phyloP scores from a whole-genome alignment of 2,888 invertebrate species.

The Andrena bucephala region DNA sequence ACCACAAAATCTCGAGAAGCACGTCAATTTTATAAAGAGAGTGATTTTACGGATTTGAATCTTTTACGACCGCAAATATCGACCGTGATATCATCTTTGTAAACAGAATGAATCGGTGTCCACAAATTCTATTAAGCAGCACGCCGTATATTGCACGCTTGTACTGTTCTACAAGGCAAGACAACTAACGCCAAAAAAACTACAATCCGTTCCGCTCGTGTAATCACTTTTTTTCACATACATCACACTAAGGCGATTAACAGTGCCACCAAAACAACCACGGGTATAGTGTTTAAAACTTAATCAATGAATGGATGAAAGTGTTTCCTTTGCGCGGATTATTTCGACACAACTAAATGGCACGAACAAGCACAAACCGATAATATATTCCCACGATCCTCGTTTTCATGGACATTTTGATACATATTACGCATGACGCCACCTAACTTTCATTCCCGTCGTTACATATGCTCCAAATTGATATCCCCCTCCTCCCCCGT shows the following conservation, averaged over 20 bases:
- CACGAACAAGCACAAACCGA: neutral
- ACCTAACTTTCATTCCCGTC: slow-evolving; percentile 6
- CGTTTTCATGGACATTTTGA: slow-evolving; percentile 32
- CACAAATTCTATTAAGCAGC: slow-evolving; percentile 25
- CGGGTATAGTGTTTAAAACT: neutral
- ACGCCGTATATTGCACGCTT: neutral
- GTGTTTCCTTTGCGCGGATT: neutral
- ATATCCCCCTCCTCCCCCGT: neutral
- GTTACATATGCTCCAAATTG: neutral
- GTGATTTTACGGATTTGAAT: no score
- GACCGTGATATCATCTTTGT: slow-evolving; percentile 46
- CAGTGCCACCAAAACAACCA: neutral
- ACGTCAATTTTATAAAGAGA: no score
- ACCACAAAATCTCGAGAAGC: no score
- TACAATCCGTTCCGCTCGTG: neutral
- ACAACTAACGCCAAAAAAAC: neutral
- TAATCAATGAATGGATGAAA: neutral
- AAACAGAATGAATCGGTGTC: slow-evolving; percentile 36
- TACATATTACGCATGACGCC: slow-evolving; percentile 2
- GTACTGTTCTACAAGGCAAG: neutral
- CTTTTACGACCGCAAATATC: slow-evolving; percentile 5
- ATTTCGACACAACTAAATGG: neutral
- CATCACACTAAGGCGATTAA: neutral
- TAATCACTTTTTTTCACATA: neutral
- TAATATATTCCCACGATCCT: slow-evolving; percentile 15